phyloP scores from a whole-genome alignment of 2,888 invertebrate species.

The Amphipoea lucens region DNA sequence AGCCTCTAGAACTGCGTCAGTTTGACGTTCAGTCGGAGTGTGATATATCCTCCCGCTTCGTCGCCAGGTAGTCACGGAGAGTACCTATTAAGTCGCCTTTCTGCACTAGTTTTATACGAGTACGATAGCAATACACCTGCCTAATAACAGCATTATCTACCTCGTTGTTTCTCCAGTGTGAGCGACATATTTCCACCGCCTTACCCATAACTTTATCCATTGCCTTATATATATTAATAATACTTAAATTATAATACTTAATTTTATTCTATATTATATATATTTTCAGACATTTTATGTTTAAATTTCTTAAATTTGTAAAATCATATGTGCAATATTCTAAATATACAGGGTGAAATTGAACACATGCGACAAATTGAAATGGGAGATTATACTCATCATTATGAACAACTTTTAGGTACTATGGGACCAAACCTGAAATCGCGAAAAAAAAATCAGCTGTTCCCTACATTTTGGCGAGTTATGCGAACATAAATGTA shows the following conservation, averaged over 20 bases:
- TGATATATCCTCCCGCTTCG: not conserved
- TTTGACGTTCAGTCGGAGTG: not conserved
- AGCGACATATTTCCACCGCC: conserved; percentile 11
- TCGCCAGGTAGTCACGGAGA: not conserved
- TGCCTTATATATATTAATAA: conserved; percentile 8
- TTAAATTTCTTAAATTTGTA: not conserved
- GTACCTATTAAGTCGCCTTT: conserved; percentile 7
- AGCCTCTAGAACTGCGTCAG: not conserved
- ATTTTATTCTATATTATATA: not conserved
- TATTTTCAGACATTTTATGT: not conserved
- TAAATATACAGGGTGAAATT: too few species aligned
- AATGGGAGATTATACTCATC: too few species aligned
- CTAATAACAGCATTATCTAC: conserved; percentile 26
- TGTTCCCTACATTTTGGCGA: too few species aligned
- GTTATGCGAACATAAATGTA: too few species aligned
- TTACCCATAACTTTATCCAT: conserved; percentile 7
- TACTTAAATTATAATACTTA: not conserved
- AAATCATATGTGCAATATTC: not conserved
- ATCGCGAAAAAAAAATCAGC: too few species aligned
- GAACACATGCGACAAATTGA: too few species aligned
- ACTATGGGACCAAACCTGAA: too few species aligned
- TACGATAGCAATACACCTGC: conserved; percentile 25
- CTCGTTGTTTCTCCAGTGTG: conserved; percentile 32
- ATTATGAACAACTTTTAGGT: too few species aligned
- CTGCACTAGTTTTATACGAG: not conserved